These are phyloP conservation scores for Heliconius cydno DNA, from an alignment of 2,888 invertebrate genomes.

Conservation along the genomic window DNA sequence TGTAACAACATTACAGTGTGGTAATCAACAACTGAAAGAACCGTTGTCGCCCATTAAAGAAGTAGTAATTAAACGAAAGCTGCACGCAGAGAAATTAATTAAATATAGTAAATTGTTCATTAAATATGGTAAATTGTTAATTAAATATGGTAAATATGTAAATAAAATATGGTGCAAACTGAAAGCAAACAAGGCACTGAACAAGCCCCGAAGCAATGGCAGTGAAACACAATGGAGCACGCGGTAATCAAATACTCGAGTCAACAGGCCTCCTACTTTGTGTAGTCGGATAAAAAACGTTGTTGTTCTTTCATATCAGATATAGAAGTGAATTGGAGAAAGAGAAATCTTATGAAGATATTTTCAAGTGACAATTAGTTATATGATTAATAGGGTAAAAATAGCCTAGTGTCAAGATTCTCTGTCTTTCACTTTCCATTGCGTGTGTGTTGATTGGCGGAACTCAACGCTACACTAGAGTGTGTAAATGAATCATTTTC, in stretches of 20 bases:
- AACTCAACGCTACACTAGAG: background rate
- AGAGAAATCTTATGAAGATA: conserved; percentile 1
- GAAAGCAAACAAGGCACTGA: conserved; percentile 17
- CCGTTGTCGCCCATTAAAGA: background rate
- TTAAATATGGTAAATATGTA: background rate
- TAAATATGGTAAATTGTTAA: no score
- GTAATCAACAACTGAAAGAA: conserved; percentile 38
- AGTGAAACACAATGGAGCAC: conserved; percentile 2
- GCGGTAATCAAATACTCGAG: conserved; percentile 24
- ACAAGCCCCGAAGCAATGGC: conserved; percentile 1
- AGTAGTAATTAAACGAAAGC: conserved; percentile 17
- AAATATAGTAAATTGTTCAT: background rate
- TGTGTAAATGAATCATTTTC: background rate
- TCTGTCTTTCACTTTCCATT: background rate
- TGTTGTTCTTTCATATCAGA: conserved; percentile 2
- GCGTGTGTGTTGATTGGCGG: rapidly evolving
- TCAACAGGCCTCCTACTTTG: conserved; percentile 19
- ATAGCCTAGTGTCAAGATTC: no score
- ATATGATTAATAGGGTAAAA: background rate
- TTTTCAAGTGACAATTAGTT: background rate
- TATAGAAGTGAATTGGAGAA: background rate
- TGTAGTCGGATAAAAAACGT: conserved; percentile 17
- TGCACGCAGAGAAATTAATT: conserved; percentile 19
- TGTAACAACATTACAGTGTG: conserved; percentile 36
- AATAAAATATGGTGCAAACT: conserved; percentile 26